Conservation (phyloP, 2,113 vertebrate species). For the Camarhynchus parvulus region DNA sequence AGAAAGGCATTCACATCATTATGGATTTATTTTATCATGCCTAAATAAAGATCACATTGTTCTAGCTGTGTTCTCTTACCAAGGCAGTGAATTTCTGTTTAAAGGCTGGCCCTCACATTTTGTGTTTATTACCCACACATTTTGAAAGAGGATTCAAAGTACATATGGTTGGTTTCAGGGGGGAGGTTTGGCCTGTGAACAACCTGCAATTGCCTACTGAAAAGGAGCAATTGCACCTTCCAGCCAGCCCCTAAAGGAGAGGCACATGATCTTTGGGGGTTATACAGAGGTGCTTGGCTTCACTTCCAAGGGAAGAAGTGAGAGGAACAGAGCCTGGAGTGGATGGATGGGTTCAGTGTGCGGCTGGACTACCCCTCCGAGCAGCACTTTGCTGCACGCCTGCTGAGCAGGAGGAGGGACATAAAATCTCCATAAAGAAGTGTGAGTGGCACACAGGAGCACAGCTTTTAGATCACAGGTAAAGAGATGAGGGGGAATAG, state of each 20-base stretch:
- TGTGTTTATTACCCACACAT: neutral
- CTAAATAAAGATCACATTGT: neutral
- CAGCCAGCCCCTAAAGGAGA: neutral
- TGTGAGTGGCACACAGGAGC: rapidly evolving
- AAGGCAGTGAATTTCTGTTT: neutral
- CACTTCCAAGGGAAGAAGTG: neutral
- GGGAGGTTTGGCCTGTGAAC: neutral
- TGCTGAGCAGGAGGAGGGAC: neutral
- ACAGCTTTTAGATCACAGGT: neutral
- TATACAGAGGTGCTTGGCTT: neutral
- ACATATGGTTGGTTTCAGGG: neutral
- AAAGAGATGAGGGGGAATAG: neutral
- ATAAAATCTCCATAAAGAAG: neutral
- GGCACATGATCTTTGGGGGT: rapidly evolving
- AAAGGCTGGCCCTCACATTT: neutral
- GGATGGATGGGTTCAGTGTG: neutral
- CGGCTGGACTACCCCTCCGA: neutral
- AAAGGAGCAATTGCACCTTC: neutral
- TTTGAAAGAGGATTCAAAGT: neutral
- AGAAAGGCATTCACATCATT: neutral
- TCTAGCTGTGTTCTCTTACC: neutral
- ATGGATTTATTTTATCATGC: neutral
- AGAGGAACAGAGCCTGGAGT: neutral
- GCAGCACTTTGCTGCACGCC: neutral
- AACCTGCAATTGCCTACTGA: neutral